These are phyloP conservation scores for Cynopterus brachyotis DNA, from an alignment of 2,113 vertebrate genomes.

Conservation along the genomic window DNA sequence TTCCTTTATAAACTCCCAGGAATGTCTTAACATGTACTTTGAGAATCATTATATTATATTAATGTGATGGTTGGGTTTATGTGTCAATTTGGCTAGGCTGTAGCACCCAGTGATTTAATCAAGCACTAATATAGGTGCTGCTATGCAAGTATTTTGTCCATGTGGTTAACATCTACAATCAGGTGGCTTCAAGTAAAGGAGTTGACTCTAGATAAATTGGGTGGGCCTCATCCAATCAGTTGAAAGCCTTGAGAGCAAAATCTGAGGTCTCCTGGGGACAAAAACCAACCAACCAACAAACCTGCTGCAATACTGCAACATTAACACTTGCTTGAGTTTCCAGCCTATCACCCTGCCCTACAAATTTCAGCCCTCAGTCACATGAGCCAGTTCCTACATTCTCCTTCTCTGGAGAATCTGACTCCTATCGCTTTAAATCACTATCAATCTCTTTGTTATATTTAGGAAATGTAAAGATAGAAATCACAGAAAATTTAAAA, in stretches of 20 bases:
- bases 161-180: neutral
- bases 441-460: neutral
- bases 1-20: neutral
- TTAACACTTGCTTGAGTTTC: neutral
- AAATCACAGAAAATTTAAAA: neutral
- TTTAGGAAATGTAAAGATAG: neutral
- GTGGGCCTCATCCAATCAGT: neutral
- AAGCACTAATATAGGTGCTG: neutral
- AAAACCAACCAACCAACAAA: neutral
- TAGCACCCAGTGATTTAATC: neutral
- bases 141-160: neutral
- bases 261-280: neutral
- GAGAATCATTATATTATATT: neutral
- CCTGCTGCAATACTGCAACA: neutral
- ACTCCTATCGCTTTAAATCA: neutral
- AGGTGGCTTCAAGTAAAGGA: neutral
- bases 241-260: neutral
- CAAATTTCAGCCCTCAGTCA: no score
- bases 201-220: neutral
- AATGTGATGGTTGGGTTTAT: neutral
- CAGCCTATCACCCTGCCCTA: neutral
- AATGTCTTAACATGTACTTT: neutral
- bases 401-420: neutral
- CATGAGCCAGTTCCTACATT: neutral
- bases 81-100: rapidly evolving